These are phyloP conservation scores for Thera obeliscata DNA, from an alignment of 2,888 invertebrate species.

Conservation along the genomic window DNA sequence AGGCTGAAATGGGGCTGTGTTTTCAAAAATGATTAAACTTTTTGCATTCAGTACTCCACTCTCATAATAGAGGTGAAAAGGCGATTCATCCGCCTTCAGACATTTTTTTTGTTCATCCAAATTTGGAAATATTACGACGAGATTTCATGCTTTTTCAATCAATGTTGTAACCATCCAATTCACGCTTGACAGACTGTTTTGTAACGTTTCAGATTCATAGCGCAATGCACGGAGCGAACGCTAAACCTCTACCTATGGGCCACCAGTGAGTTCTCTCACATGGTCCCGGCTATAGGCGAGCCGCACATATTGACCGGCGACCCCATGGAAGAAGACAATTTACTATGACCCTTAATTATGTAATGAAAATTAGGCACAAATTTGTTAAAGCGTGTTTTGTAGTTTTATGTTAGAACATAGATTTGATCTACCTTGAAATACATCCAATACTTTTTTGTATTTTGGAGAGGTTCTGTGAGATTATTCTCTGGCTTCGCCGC, in stretches of 20 bases:
- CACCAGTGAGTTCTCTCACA: constrained; percentile 88
- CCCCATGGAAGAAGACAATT: constrained; percentile 65
- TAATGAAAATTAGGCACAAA: constrained; percentile 22
- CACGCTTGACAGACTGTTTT: constrained; percentile 2
- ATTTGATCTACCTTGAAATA: background rate
- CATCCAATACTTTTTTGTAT: background rate
- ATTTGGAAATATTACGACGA: background rate
- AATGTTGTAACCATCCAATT: background rate
- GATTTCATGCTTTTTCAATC: background rate
- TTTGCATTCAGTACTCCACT: too few species aligned
- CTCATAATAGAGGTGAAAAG: too few species aligned
- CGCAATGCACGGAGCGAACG: constrained; percentile 95
- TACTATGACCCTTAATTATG: constrained; percentile 57
- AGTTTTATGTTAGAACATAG: constrained; percentile 1
- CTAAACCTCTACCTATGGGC: constrained; percentile 94
- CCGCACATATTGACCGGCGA: constrained; percentile 73
- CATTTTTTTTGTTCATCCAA: too few species aligned
- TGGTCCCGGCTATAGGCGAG: constrained; percentile 87
- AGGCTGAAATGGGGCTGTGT: too few species aligned
- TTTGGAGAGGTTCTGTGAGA: constrained; percentile 1
- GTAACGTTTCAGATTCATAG: constrained; percentile 90
- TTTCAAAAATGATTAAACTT: too few species aligned
- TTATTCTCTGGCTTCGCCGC: background rate
- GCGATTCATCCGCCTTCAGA: too few species aligned
- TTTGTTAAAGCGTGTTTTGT: constrained; percentile 12